Base-by-base conservation (phyloP, 1,140 invertebrate species). In the Drosophila elegans region DNA sequence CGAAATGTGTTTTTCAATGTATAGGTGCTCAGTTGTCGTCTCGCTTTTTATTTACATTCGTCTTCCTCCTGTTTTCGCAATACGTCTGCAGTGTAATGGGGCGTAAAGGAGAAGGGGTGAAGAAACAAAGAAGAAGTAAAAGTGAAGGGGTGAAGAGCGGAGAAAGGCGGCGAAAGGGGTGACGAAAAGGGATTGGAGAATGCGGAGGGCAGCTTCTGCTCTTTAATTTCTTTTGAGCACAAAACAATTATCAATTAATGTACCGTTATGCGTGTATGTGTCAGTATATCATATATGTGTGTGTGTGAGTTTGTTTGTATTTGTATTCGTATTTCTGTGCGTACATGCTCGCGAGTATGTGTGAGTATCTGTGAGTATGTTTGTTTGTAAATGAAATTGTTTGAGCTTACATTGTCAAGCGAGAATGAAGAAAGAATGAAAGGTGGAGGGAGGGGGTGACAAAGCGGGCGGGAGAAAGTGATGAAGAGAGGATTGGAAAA, bases 161-260 rank as follows among this genome's bases (percentile, higher is more conserved):
- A 36, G 7, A 10, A 44, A 11, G 9, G 9, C 5, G n/a, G 27
- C 9, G 38, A 29, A 21, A 45, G n/a, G 29, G 12, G 9, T 11
- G 21, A 29, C 36, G 1, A 2, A 4, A 4, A 41, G 16, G 2
- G 16, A 1, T 0, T 29, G 46, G 16, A 12, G 25, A 4, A 10
- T 2, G 16, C 11, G 38, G n/a, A 29, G 59, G 45, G 13, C 44
- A 57, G 41, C 52, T 54, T 48, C 44, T 72, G 69, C 54, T 82
- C 78, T 79, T 86, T 88, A 88, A 88, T 86, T 86, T 79, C 82
- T 86, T 86, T 86, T 82, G 62, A 86, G 83, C 82, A 82, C 82
- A 82, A 86, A 86, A 88, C 82, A 86, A 86, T 86, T 86, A 86
- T 86, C 82, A 86, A 86, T 86, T 86, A 86, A 86, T 86, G 82